A percentile compares a stretch with the other conserved stretches of the same genome.
These are phyloP conservation scores for Ganaspis sp. DNA, from an alignment of 1,140 invertebrate genomes.

Conservation along the genomic window DNA sequence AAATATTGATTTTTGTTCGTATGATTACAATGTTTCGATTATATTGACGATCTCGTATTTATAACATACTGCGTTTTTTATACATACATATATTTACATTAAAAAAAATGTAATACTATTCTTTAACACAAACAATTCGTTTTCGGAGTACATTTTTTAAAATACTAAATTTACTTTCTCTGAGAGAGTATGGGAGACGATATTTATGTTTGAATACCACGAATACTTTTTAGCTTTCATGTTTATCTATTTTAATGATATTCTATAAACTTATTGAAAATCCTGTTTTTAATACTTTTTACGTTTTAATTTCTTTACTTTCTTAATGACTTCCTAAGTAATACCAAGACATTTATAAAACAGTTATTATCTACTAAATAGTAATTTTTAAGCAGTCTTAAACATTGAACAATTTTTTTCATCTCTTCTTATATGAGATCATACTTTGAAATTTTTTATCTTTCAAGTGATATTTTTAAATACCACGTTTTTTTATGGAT, in stretches of 20 bases:
- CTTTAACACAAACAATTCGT: conserved; percentile 7
- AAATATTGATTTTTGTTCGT: conserved; percentile 24
- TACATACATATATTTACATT: conserved; percentile 34
- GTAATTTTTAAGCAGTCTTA: conserved; percentile 15
- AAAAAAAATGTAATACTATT: conserved; percentile 37
- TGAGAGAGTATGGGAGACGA: neutral
- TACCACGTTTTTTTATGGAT: too few species aligned
- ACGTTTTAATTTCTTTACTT: conserved; percentile 17
- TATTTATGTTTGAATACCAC: neutral
- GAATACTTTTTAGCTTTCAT: neutral
- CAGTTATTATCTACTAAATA: neutral
- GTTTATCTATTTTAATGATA: neutral
- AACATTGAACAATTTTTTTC: conserved; percentile 9
- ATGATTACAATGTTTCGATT: conserved; percentile 34
- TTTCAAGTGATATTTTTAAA: too few species aligned
- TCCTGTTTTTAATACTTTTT: conserved; percentile 19
- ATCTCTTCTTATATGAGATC: neutral
- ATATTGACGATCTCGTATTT: conserved; percentile 33
- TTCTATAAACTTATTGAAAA: neutral
- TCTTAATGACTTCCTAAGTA: neutral
- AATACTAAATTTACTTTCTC: neutral
- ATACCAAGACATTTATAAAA: conserved; percentile 4
- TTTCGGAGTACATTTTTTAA: conserved; percentile 23
- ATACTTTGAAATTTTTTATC: too few species aligned
- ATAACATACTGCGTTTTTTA: conserved; percentile 25